Evolutionary conservation across 2,888 invertebrate genomes (phyloP).

Genomic region (Macrophya alboannulata): DNA sequence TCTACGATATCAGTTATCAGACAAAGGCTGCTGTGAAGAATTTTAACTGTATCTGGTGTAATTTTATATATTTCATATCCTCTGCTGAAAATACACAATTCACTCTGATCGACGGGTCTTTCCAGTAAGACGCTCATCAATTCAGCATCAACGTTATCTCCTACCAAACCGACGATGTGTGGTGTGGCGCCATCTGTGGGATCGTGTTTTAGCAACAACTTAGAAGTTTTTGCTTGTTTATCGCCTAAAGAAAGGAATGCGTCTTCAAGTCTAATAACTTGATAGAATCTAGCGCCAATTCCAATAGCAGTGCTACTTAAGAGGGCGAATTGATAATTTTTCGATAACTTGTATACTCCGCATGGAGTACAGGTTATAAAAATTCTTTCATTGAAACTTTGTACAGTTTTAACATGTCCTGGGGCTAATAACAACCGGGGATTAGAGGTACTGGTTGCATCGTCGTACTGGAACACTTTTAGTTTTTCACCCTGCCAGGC

Average conservation of each 20-base stretch:
- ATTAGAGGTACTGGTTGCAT: slow-evolving; percentile 48
- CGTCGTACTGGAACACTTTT: slow-evolving; percentile 67
- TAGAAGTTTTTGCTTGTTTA: slow-evolving; percentile 66
- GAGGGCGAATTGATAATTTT: slow-evolving; percentile 64
- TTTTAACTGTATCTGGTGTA: slow-evolving; percentile 60
- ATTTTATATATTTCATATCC: slow-evolving; percentile 67
- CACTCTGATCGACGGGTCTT: slow-evolving; percentile 29
- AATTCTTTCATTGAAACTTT: slow-evolving; percentile 67
- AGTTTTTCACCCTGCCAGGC: slow-evolving; percentile 70
- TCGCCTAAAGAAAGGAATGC: slow-evolving; percentile 67
- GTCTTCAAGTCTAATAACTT: slow-evolving; percentile 65
- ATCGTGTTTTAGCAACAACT: slow-evolving; percentile 65
- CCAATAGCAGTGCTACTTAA: slow-evolving; percentile 71
- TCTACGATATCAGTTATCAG: slow-evolving; percentile 67
- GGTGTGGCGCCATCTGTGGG: background rate
- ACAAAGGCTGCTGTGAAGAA: slow-evolving; percentile 67
- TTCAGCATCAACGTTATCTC: slow-evolving; percentile 58
- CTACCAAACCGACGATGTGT: slow-evolving; percentile 60
- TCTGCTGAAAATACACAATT: slow-evolving; percentile 70
- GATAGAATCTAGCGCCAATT: slow-evolving; percentile 68
- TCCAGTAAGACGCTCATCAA: slow-evolving; percentile 62
- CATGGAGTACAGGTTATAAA: slow-evolving; percentile 71
- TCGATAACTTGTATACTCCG: slow-evolving; percentile 72
- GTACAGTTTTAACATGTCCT: slow-evolving; percentile 67
- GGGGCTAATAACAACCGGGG: slow-evolving; percentile 65